phyloP scores from a whole-genome alignment of 2,113 vertebrate genomes.

The Lepidothrix coronata region DNA sequence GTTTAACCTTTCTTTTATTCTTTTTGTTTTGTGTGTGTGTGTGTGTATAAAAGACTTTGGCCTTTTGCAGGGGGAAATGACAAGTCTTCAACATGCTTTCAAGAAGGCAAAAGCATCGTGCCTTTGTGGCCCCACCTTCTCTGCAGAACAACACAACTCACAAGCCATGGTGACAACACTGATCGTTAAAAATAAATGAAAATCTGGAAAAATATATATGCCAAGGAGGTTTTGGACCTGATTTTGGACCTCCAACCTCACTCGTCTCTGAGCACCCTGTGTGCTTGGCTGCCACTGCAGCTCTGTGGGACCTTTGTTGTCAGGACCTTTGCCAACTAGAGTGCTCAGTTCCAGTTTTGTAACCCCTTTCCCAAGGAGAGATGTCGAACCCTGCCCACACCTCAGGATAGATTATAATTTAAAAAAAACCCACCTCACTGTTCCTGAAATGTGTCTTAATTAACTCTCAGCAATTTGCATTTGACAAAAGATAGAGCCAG shows the following conservation, averaged over 20 bases:
- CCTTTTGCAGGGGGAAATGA: not conserved
- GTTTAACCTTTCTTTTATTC: not conserved
- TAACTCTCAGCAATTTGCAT: constrained; percentile 48
- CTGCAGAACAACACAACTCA: not conserved
- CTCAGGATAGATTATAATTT: constrained; percentile 13
- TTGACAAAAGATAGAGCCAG: constrained; percentile 59
- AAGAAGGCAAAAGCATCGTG: not conserved
- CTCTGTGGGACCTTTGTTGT: not conserved
- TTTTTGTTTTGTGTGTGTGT: too few relatives aligned
- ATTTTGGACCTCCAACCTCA: not conserved
- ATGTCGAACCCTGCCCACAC: not conserved
- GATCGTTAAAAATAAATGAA: fast-evolving
- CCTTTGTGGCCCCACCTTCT: not conserved
- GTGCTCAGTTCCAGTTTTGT: not conserved
- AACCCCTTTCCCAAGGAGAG: not conserved
- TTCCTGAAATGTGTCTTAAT: constrained; percentile 48
- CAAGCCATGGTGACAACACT: fast-evolving
- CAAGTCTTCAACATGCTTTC: not conserved
- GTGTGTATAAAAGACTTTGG: not conserved
- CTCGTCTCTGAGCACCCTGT: not conserved
- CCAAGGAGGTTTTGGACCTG: not conserved
- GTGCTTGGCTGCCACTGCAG: not conserved
- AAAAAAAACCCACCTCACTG: not conserved
- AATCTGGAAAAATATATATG: not conserved
- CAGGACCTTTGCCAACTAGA: not conserved